Evolutionary conservation across 2,113 vertebrate genomes (phyloP), one percentile per base, ranked within the genome.

Genomic region (Tychaedon coryphoeus): DNA sequence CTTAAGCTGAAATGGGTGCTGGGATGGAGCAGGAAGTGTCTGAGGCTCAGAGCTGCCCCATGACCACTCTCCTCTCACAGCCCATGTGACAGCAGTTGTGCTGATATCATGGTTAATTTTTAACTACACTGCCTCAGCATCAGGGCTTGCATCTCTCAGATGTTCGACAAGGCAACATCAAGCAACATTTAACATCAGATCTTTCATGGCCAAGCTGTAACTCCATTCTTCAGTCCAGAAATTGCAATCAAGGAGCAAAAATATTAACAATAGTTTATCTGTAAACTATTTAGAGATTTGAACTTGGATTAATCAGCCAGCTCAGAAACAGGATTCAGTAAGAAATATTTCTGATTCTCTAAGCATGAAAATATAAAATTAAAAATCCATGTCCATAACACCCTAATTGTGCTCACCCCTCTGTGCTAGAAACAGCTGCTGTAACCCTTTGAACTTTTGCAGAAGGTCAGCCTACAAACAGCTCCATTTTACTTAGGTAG

Each of bases 1-100:
- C 3, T 20, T 0, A 4, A 45, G 43, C 53, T 34, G 40, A 10
- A 1, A 23, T 0, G n/a, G 42, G 33, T 19, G 64, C 45, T 0
- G 14, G 75, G 61, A 48, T 11, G 38, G 70, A 74, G 82, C 73
- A 77, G 65, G 78, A 73, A 85, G 58, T 24, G 28, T 15, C 43
- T 16, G 75, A 66, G 61, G 47, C 29, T 24, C 56, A 74, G 85
- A 75, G 45, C 51, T 53, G 70, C 36, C 50, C 56, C 87, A 47
- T 53, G 72, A 91, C 45, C 42, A 62, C 33, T 2, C 23, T 86
- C 18, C 66, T 48, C 51, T 70, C 82, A 2, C 36, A 42, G 75
- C 2, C 1, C 74, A 51, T 12, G 53, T 50, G 79, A 90, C 83
- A 78, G 43, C 75, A 62, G 9, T 8, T 58, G 48, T 31, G 57